phyloP scores from a whole-genome alignment of 2,113 vertebrate species.

The Chrysochloris asiatica region DNA sequence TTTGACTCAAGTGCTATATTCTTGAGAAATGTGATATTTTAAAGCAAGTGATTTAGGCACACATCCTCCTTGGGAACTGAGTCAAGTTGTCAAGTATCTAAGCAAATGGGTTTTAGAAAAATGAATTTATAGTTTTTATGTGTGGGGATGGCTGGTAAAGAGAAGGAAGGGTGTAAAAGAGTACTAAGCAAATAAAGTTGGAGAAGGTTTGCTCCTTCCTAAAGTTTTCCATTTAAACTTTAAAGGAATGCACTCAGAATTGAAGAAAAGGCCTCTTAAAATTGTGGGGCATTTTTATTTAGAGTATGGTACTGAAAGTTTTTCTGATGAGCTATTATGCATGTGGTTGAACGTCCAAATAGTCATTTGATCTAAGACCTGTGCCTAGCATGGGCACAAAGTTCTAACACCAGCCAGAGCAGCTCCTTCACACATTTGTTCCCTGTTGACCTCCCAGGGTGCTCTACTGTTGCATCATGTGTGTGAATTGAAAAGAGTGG shows the following conservation, averaged over 20 bases:
- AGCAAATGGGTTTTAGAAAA: constrained; percentile 2
- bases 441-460: background rate
- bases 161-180: background rate
- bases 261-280: background rate
- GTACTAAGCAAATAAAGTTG: background rate
- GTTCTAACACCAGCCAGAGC: background rate
- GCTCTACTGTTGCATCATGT: background rate
- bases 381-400: background rate
- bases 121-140: background rate
- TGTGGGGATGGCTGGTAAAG: background rate
- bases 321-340: background rate
- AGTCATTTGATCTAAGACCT: constrained; percentile 6
- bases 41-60: constrained; percentile 27
- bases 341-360: background rate
- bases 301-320: background rate
- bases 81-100: constrained; percentile 16
- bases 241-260: background rate
- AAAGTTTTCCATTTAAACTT: background rate
- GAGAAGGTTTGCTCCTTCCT: background rate
- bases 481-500: constrained; percentile 2
- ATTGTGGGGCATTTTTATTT: constrained; percentile 25
- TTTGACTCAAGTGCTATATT: background rate
- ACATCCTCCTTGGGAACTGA: constrained; percentile 4
- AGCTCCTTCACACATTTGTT: background rate
- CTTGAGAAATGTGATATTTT: constrained; percentile 5